Conservation (phyloP, 2,113 vertebrate species). For the Cathartes aura region DNA sequence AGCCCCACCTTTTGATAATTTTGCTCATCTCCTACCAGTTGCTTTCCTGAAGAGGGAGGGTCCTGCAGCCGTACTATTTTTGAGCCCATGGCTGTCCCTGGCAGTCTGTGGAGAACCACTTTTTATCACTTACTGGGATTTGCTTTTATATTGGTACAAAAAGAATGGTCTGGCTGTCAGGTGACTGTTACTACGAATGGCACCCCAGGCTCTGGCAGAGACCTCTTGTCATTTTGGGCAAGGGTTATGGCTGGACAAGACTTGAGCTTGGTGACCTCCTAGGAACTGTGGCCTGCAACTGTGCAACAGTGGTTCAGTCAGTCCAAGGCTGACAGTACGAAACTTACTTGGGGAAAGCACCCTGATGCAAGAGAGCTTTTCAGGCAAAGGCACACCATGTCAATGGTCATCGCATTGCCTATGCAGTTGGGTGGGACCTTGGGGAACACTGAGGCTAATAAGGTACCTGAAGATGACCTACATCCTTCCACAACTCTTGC, state of each 20-base stretch:
- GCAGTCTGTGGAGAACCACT: neutral
- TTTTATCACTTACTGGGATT: neutral
- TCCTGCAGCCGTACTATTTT: neutral
- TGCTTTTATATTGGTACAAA: neutral
- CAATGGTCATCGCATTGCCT: rapidly evolving
- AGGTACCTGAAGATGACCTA: neutral
- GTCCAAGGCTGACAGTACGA: neutral
- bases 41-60: neutral
- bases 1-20: neutral
- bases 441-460: neutral
- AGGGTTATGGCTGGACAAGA: neutral
- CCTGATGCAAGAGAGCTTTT: neutral
- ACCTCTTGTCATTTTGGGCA: neutral
- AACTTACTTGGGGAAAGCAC: neutral
- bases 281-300: rapidly evolving
- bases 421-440: neutral
- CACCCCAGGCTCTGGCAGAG: neutral
- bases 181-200: neutral
- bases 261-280: neutral
- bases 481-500: neutral
- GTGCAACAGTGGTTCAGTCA: neutral
- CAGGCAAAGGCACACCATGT: neutral
- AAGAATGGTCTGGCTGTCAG: neutral
- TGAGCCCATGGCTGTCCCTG: neutral
- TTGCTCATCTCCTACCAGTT: neutral